Evolutionary conservation across 2,113 vertebrate genomes (phyloP).

Genomic region (Rattus norvegicus): DNA sequence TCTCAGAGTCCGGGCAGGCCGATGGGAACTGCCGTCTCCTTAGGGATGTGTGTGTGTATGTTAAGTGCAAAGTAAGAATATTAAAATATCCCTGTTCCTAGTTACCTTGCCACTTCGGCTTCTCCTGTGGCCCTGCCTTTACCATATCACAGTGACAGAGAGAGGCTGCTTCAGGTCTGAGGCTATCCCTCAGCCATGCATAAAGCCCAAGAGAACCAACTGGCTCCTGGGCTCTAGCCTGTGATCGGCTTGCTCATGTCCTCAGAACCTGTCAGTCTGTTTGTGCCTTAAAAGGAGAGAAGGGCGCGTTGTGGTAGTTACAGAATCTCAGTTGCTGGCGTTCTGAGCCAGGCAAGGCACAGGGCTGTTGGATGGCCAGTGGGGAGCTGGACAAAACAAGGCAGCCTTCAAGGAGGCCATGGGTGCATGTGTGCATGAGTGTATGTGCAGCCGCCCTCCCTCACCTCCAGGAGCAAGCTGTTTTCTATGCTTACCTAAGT

Average conservation of each 20-base stretch:
- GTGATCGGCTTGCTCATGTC: background rate
- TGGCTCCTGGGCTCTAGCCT: constrained; percentile 14
- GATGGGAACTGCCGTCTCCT: constrained; percentile 51
- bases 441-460: background rate
- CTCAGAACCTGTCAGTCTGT: constrained; percentile 78
- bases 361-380: constrained; percentile 47
- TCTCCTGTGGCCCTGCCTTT: constrained; percentile 69
- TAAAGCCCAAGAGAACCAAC: constrained; percentile 46
- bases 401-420: constrained; percentile 12
- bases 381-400: constrained; percentile 36
- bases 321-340: constrained; percentile 1
- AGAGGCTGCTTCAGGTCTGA: constrained; percentile 52
- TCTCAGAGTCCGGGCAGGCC: constrained; percentile 19
- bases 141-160: constrained; percentile 44
- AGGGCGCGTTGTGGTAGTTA: constrained; percentile 40
- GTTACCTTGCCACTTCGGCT: constrained; percentile 80
- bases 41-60: constrained; percentile 59
- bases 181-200: constrained; percentile 28
- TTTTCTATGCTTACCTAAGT: constrained; percentile 62
- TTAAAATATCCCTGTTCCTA: background rate
- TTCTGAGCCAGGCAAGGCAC: constrained; percentile 66
- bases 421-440: constrained; percentile 52
- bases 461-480: constrained; percentile 22
- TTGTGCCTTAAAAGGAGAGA: constrained; percentile 86
- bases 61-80: constrained; percentile 49